A percentile compares a stretch with the other conserved stretches of the same genome.
Conservation (phyloP, 2,113 vertebrate genomes). For the Mormoops blainvillei region DNA sequence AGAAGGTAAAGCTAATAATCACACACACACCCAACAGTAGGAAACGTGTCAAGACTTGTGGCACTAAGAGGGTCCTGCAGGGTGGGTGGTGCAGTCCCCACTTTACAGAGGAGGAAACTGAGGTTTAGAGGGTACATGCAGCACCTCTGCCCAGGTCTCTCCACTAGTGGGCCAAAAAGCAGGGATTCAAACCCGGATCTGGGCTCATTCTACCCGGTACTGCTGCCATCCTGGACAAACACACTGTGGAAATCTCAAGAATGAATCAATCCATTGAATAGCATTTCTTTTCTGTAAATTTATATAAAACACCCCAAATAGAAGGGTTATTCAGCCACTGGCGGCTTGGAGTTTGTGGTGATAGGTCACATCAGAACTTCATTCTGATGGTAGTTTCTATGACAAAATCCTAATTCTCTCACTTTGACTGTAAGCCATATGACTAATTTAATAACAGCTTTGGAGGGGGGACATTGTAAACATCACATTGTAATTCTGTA, state of each 20-base stretch:
- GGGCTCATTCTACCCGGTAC: background rate
- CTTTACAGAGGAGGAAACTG: background rate
- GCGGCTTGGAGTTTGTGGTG: background rate
- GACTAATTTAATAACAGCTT: background rate
- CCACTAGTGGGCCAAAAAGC: background rate
- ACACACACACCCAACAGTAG: background rate
- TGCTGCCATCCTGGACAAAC: background rate
- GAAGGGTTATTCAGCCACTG: slow-evolving; percentile 24
- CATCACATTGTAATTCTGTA: background rate
- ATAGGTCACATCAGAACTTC: background rate
- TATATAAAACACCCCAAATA: slow-evolving; percentile 23
- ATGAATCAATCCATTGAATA: slow-evolving; percentile 18
- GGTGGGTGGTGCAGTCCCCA: background rate
- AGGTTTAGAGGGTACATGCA: background rate
- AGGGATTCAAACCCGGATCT: background rate
- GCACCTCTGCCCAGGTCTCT: background rate
- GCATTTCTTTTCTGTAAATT: slow-evolving; percentile 27
- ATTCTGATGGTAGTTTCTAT: background rate
- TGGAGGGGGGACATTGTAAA: no score
- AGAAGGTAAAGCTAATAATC: background rate
- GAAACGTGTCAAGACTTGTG: background rate
- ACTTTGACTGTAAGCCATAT: background rate
- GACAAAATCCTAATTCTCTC: slow-evolving; percentile 5
- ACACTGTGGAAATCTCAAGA: background rate
- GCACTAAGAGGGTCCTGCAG: background rate